Conservation (phyloP, 2,888 invertebrate species). For the Alsophila aescularia region DNA sequence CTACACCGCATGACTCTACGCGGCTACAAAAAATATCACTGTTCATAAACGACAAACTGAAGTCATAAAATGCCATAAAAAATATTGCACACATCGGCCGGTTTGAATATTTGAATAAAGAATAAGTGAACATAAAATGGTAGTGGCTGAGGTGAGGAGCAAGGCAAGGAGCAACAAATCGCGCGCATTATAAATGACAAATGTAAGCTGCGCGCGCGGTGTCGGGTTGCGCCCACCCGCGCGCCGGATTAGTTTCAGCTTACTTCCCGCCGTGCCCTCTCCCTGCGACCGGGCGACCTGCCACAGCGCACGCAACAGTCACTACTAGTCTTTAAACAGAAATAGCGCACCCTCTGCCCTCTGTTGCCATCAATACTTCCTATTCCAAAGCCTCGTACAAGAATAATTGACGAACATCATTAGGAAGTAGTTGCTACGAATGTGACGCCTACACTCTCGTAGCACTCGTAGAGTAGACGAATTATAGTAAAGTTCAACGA, state of each 20-base stretch:
- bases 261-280: constrained; percentile 71
- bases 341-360: constrained; percentile 75
- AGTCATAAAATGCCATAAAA: constrained; percentile 70
- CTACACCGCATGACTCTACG: constrained; percentile 16
- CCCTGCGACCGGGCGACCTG: constrained; percentile 42
- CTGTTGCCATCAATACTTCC: constrained; percentile 64
- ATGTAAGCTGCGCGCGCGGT: constrained; percentile 79
- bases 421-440: constrained; percentile 11
- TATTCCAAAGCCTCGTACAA: constrained; percentile 23
- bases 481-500: not conserved
- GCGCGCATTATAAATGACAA: constrained; percentile 84
- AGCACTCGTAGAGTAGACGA: constrained; percentile 3
- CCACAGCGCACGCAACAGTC: constrained; percentile 5
- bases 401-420: constrained; percentile 14
- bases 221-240: constrained; percentile 81
- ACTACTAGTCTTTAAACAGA: constrained; percentile 39
- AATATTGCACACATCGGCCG: constrained; percentile 67
- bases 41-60: constrained; percentile 59
- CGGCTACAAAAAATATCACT: constrained; percentile 51
- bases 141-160: constrained; percentile 47
- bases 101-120: constrained; percentile 77
- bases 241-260: constrained; percentile 79
- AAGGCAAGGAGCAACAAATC: constrained; percentile 81
- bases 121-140: constrained; percentile 78
- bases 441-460: constrained; percentile 8